Conservation (phyloP, 2,113 vertebrate genomes). For the Toxotes chatareus region DNA sequence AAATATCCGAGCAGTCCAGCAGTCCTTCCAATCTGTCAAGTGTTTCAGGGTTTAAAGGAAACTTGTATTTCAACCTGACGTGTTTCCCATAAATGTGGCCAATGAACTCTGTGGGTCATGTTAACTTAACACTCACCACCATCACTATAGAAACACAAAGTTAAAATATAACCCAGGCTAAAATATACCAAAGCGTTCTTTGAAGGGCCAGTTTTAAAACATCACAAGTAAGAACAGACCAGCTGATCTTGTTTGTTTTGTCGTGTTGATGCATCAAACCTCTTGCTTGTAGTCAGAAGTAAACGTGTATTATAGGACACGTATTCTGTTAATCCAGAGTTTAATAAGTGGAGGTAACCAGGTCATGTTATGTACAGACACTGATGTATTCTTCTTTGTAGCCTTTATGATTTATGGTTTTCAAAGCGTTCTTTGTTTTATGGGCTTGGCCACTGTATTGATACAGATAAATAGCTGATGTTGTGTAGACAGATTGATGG, state of each 20-base stretch:
- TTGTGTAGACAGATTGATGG: background rate
- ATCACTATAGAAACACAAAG: background rate
- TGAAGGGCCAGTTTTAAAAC: background rate
- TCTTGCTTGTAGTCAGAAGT: background rate
- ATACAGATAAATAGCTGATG: background rate
- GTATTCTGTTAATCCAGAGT: background rate
- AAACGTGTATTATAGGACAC: background rate
- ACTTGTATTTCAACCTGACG: background rate
- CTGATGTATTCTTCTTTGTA: background rate
- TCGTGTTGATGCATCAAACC: background rate
- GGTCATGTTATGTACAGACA: background rate
- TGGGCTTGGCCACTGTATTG: background rate
- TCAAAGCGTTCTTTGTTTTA: no score
- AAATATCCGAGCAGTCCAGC: no score
- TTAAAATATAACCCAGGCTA: background rate
- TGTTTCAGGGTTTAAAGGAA: background rate
- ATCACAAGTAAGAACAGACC: background rate
- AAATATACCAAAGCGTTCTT: background rate
- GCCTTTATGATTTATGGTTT: no score
- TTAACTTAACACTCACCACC: background rate
- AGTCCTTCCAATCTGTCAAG: background rate
- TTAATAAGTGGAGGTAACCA: background rate
- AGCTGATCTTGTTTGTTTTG: background rate
- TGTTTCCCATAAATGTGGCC: background rate
- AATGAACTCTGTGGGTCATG: background rate